Percentiles rank a stretch among this genome's conserved stretches.
phyloP scores from a whole-genome alignment of 2,888 invertebrate genomes.

The Drosophila picticornis region DNA sequence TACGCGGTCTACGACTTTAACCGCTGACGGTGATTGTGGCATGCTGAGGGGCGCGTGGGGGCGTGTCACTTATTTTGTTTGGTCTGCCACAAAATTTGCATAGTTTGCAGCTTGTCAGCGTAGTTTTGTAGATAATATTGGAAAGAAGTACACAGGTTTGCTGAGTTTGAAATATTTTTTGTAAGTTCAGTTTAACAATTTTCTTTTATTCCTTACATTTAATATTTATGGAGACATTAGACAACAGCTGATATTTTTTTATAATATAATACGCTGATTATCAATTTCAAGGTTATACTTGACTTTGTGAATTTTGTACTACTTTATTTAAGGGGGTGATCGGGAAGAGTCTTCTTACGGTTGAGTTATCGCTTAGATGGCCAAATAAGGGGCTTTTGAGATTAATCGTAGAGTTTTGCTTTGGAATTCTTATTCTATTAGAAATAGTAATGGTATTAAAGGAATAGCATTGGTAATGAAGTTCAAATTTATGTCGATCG shows the following conservation, averaged over 20 bases:
- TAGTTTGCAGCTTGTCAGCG: constrained; percentile 46
- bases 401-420: not conserved
- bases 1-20: constrained; percentile 45
- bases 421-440: not conserved
- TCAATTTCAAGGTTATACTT: not conserved
- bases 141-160: not conserved
- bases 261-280: not conserved
- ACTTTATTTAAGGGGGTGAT: not conserved
- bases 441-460: too few species aligned
- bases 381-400: not conserved
- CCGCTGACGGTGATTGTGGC: constrained; percentile 2
- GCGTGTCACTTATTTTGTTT: constrained; percentile 27
- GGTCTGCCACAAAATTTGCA: constrained; percentile 51
- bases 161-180: not conserved
- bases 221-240: not conserved
- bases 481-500: too few species aligned
- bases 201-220: not conserved
- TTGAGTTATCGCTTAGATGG: not conserved
- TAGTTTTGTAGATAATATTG: constrained; percentile 5
- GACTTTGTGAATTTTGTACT: not conserved
- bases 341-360: not conserved
- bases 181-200: not conserved
- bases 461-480: too few species aligned
- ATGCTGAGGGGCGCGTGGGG: not conserved
- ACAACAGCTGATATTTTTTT: too few species aligned